These are phyloP conservation scores for Xyrauchen texanus DNA, from an alignment of 2,113 vertebrate genomes.

Conservation along the genomic window DNA sequence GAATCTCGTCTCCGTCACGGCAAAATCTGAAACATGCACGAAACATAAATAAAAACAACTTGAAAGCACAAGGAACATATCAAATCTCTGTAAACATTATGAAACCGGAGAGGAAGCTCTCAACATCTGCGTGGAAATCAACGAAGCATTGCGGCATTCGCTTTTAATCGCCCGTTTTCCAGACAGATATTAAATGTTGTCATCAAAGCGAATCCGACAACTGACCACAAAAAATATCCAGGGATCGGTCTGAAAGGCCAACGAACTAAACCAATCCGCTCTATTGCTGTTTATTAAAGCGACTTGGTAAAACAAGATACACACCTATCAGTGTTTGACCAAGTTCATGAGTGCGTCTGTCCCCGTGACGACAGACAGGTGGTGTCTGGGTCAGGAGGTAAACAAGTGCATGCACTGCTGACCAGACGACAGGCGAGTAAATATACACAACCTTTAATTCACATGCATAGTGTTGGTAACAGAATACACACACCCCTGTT, in stretches of 20 bases:
- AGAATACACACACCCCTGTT: conserved; percentile 3
- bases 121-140: neutral
- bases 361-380: conserved; percentile 78
- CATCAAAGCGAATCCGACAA: neutral
- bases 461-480: conserved; percentile 23
- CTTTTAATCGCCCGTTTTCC: neutral
- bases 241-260: neutral
- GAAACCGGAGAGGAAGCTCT: neutral
- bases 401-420: conserved; percentile 65
- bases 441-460: conserved; percentile 41
- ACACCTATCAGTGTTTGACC: neutral
- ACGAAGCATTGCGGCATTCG: conserved; percentile 1
- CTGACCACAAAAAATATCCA: neutral
- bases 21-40: too few species aligned
- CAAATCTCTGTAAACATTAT: too few species aligned
- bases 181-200: neutral
- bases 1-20: too few species aligned
- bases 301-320: too few species aligned
- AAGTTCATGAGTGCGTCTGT: conserved; percentile 48
- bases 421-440: conserved; percentile 60
- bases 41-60: too few species aligned
- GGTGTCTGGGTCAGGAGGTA: conserved; percentile 76
- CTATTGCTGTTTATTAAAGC: neutral
- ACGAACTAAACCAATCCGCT: neutral
- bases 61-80: too few species aligned